Evolutionary conservation across 2,797 vertebrate genomes (phyloP).

Genomic region (Lateolabrax maculatus): DNA sequence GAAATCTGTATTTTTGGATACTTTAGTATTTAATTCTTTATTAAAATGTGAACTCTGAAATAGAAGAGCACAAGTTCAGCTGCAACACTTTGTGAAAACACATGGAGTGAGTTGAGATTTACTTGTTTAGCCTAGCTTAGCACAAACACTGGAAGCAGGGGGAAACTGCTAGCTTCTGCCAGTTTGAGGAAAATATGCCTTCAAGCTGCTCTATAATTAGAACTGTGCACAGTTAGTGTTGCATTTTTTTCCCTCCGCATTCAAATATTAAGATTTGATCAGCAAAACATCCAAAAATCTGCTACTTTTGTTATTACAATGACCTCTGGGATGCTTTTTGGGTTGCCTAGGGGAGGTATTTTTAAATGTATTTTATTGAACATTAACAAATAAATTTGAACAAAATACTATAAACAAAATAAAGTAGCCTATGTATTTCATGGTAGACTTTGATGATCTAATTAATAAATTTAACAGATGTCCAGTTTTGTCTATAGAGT

Average conservation of each 20-base stretch:
- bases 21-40: constrained; percentile 33
- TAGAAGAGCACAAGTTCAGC: neutral
- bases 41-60: constrained; percentile 34
- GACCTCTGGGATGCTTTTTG: neutral
- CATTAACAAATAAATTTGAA: neutral
- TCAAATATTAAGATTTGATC: no score
- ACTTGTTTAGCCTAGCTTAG: neutral
- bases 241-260: neutral
- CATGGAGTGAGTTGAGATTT: neutral
- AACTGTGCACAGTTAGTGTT: neutral
- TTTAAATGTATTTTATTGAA: neutral
- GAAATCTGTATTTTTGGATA: neutral
- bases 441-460: neutral
- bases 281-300: neutral
- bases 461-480: neutral
- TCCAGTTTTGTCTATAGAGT: neutral
- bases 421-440: neutral
- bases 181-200: neutral
- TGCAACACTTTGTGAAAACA: constrained; percentile 4
- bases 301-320: no score
- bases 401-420: neutral
- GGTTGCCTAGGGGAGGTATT: neutral
- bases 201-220: neutral
- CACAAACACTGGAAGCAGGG: neutral
- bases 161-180: neutral